Evolutionary conservation across 1,140 invertebrate species (phyloP), one percentile per base, ranked within the genome.

Genomic region (Scaptomyza hsui): DNA sequence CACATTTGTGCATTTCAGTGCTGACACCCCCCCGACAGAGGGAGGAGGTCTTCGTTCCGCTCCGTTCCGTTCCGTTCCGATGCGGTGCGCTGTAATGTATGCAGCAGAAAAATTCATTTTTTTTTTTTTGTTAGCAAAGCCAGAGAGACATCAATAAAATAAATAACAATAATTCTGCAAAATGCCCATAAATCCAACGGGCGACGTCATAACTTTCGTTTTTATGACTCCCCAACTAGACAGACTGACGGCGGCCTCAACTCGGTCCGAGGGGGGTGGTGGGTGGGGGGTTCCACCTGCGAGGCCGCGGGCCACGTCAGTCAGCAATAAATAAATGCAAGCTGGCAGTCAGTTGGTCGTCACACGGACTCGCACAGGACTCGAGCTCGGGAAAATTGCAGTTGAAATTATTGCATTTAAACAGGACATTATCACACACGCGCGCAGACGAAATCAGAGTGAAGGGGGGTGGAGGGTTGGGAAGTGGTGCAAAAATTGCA

Each of bases 291-390:
- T 39, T 42, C 65, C 72, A 82, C 78, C 78, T 82, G 78, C 70
- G 18, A 64, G 69, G 26, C 78, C 59, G 51, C 45, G 24, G 32
- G 47, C 53, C 78, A 86, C 83, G 82, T 86, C 82, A 89, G 82
- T 88, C 82, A 86, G 82, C 74, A 82, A 86, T 86, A 86, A 86
- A 86, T 86, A 86, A 86, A 86, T 86, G 82, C 82, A 86, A 86
- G 82, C 82, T 86, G 74, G 82, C 82, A 86, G 82, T 86, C 82
- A 88, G 72, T 88, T 86, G 74, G 82, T 88, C 82, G 81, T 85
- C 81, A 85, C 76, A 85, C 72, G 48, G 53, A 56, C 59, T 68
- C 67, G 71, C 60, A 68, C 68, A 78, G 79, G 18, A 77, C 68
- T 49, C 19, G 39, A 55, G 48, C n/a, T n/a, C n/a, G 70, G 49